Conservation (phyloP, 2,113 vertebrate genomes). For the Chloropsis hardwickii region DNA sequence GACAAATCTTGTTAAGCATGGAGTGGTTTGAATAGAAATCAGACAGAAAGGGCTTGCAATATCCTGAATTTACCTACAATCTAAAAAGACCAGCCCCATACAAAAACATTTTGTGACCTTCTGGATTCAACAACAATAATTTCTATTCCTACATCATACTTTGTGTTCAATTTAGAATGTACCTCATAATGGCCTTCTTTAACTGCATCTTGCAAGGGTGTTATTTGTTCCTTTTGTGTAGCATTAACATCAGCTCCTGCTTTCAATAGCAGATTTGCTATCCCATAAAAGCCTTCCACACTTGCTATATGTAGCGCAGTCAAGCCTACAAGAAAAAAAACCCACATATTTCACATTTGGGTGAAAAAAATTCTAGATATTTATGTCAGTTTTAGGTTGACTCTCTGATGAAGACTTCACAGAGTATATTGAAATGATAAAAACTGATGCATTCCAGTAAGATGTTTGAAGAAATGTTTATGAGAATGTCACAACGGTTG, state of each 20-base stretch:
- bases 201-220: slow-evolving; percentile 80
- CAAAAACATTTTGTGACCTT: background rate
- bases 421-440: background rate
- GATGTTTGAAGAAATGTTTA: background rate
- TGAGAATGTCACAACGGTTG: background rate
- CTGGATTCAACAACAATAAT: background rate
- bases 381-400: background rate
- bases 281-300: slow-evolving; percentile 50
- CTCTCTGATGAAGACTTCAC: background rate
- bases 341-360: background rate
- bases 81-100: background rate
- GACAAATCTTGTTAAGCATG: background rate
- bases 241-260: slow-evolving; percentile 79
- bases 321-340: slow-evolving; percentile 75
- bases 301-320: slow-evolving; percentile 80
- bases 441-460: background rate
- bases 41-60: background rate
- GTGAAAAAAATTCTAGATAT: background rate
- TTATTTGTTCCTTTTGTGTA: slow-evolving; percentile 65
- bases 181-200: slow-evolving; percentile 73
- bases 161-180: background rate
- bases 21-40: background rate
- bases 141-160: background rate
- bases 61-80: background rate
- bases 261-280: slow-evolving; percentile 71